Evolutionary conservation across 2,797 vertebrate species (phyloP).

Genomic region (Xerus rutilus): DNA sequence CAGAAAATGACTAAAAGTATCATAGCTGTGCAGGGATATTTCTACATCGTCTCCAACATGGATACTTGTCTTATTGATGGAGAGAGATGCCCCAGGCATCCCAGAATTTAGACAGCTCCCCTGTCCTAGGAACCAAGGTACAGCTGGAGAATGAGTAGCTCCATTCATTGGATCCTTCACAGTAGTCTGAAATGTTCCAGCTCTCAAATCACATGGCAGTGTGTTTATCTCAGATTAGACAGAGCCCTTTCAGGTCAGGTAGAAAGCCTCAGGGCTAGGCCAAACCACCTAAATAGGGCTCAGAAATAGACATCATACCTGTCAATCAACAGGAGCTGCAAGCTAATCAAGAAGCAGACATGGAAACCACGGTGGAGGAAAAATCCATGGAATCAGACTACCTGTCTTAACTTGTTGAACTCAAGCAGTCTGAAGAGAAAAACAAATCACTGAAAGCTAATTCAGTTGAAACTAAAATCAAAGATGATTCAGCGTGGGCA

Average conservation of each 20-base stretch:
- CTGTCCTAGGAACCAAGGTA: conserved; percentile 53
- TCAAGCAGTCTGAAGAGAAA: conserved; percentile 73
- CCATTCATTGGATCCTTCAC: conserved; percentile 67
- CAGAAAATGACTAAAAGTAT: conserved; percentile 57
- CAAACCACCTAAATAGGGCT: conserved; percentile 65
- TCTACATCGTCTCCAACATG: neutral
- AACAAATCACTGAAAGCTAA: conserved; percentile 72
- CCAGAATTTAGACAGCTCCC: conserved; percentile 54
- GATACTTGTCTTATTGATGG: conserved; percentile 54
- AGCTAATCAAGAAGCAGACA: conserved; percentile 71
- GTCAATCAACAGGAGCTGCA: conserved; percentile 68
- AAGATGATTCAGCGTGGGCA: conserved; percentile 65
- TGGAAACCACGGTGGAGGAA: conserved; percentile 67
- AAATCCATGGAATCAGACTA: conserved; percentile 74
- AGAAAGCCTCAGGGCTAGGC: conserved; percentile 63
- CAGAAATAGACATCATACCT: conserved; percentile 74
- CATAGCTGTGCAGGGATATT: conserved; percentile 19
- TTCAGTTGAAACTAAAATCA: conserved; percentile 77
- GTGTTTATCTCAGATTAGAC: conserved; percentile 77
- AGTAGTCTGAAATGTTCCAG: conserved; percentile 64
- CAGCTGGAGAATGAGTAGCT: conserved; percentile 61
- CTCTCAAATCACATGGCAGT: conserved; percentile 67
- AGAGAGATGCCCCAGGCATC: conserved; percentile 53
- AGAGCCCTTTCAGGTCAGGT: conserved; percentile 64
- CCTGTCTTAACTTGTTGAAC: conserved; percentile 76